These are phyloP conservation scores for Tichodroma muraria DNA, from an alignment of 2,113 vertebrate species.

Conservation along the genomic window DNA sequence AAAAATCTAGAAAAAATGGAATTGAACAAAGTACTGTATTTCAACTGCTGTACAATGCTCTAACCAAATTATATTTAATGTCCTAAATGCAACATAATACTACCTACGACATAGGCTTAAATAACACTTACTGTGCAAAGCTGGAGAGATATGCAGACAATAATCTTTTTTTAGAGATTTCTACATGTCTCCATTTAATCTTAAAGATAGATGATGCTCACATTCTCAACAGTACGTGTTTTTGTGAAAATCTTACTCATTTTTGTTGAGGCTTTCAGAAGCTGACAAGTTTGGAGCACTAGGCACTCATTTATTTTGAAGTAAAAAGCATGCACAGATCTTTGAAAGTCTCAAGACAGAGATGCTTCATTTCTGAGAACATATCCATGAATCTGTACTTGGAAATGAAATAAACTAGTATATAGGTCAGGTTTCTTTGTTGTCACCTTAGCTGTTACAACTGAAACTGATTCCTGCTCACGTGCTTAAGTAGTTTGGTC, in stretches of 20 bases:
- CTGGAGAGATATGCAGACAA: neutral
- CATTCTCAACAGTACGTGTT: neutral
- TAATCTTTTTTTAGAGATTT: neutral
- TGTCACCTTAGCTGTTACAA: neutral
- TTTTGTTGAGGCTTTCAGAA: neutral
- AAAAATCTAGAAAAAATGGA: neutral
- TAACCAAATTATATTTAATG: neutral
- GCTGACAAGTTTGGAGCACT: neutral
- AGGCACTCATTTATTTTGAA: neutral
- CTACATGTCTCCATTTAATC: neutral
- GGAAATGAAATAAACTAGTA: neutral
- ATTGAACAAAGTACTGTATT: neutral
- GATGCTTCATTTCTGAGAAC: neutral
- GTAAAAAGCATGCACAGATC: neutral
- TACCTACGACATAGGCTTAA: neutral
- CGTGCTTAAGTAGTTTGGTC: neutral
- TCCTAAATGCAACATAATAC: neutral
- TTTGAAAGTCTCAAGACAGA: neutral
- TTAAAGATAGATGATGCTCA: neutral
- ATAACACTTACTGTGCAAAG: neutral
- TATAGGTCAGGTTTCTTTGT: neutral
- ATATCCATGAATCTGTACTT: neutral
- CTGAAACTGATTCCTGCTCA: neutral
- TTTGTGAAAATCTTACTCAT: neutral
- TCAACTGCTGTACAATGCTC: neutral